These are phyloP conservation scores for Potamilus streckersoni DNA, from an alignment of 1,140 invertebrate genomes.

Conservation along the genomic window DNA sequence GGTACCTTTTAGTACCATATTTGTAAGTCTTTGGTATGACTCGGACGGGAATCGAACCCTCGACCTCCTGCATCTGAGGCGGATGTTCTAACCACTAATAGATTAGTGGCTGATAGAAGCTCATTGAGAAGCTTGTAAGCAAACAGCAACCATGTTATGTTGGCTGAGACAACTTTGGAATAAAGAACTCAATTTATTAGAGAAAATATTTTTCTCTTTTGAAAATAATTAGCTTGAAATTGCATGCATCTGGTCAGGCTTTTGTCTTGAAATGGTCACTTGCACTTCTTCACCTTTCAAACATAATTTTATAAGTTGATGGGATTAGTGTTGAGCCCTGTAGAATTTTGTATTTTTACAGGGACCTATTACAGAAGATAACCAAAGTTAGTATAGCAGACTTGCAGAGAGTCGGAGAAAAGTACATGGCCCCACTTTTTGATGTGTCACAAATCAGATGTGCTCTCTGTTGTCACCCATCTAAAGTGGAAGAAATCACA, in stretches of 20 bases:
- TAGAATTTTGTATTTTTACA: conserved; percentile 56
- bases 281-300: background rate
- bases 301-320: background rate
- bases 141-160: too few relatives aligned
- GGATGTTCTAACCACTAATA: too few relatives aligned
- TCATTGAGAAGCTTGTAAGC: too few relatives aligned
- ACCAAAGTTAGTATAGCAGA: conserved; percentile 76
- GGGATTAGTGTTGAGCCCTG: background rate
- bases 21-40: too few relatives aligned
- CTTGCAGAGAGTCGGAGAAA: conserved; percentile 75
- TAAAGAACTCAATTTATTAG: background rate
- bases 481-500: conserved; percentile 77
- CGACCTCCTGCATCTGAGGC: too few relatives aligned
- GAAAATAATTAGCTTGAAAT: background rate
- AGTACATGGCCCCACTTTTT: conserved; percentile 77
- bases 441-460: conserved; percentile 73
- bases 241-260: background rate
- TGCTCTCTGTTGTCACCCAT: conserved; percentile 81
- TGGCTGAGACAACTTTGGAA: too few relatives aligned
- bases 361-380: conserved; percentile 76
- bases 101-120: too few relatives aligned
- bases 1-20: too few relatives aligned
- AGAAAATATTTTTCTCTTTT: background rate
- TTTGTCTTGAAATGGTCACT: background rate
- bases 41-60: too few relatives aligned